Percentiles rank a stretch among this genome's conserved stretches.
Evolutionary conservation across 2,888 invertebrate genomes (phyloP).

Genomic region (Eilema caniola): DNA sequence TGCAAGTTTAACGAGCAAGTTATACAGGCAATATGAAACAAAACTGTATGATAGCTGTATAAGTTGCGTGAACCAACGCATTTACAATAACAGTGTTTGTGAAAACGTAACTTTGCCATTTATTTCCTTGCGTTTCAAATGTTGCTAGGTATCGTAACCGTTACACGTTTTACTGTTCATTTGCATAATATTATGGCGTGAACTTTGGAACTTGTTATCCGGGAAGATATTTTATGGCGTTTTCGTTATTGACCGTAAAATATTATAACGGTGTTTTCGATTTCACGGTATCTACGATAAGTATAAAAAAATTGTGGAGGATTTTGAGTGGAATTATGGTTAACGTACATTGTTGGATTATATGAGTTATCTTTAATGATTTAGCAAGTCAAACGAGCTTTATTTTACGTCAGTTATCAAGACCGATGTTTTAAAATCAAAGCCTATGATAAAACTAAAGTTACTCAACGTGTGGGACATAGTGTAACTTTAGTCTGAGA

Average conservation of each 20-base stretch:
- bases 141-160: slow-evolving; percentile 26
- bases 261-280: slow-evolving; percentile 24
- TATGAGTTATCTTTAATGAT: background rate
- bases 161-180: slow-evolving; percentile 34
- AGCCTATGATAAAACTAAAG: too few relatives aligned
- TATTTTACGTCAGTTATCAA: too few relatives aligned
- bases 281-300: slow-evolving; percentile 12
- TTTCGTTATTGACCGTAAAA: slow-evolving; percentile 29
- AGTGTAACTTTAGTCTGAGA: too few relatives aligned
- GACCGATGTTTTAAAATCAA: too few relatives aligned
- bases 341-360: background rate
- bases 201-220: slow-evolving; percentile 33
- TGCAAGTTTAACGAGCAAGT: background rate
- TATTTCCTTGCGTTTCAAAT: slow-evolving; percentile 27
- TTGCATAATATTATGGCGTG: slow-evolving; percentile 39
- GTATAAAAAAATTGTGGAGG: background rate
- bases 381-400: background rate
- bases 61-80: slow-evolving; percentile 4
- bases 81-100: slow-evolving; percentile 21
- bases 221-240: slow-evolving; percentile 37
- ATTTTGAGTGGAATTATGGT: slow-evolving; percentile 4
- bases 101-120: slow-evolving; percentile 18
- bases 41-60: background rate
- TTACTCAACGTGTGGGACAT: too few relatives aligned
- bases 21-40: background rate